These are phyloP conservation scores for Monoplex corrugatus DNA, from an alignment of 2,888 invertebrate genomes.

Conservation along the genomic window DNA sequence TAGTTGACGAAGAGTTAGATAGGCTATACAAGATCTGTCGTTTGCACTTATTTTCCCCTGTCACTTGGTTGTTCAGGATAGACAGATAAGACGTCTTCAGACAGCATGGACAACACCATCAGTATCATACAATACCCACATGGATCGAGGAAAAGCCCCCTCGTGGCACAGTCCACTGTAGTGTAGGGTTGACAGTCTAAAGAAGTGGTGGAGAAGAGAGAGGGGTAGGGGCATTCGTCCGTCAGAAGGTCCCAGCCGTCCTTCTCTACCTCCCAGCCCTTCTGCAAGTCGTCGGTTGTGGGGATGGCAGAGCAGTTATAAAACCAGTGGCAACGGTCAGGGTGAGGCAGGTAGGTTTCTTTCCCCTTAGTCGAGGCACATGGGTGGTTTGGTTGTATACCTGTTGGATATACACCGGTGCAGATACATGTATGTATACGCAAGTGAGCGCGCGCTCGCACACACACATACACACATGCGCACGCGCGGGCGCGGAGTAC, in stretches of 20 bases:
- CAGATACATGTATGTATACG: too few relatives aligned
- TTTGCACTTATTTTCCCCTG: too few relatives aligned
- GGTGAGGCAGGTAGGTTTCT: constrained; percentile 56
- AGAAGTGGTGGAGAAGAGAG: constrained; percentile 58
- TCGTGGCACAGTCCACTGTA: constrained; percentile 57
- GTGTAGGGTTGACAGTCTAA: constrained; percentile 58
- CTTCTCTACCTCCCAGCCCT: neutral
- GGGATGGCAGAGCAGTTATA: constrained; percentile 61
- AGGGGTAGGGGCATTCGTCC: constrained; percentile 63
- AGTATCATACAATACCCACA: constrained; percentile 62
- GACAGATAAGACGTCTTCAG: too few relatives aligned
- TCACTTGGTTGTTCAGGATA: too few relatives aligned
- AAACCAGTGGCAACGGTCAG: constrained; percentile 63
- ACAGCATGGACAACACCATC: too few relatives aligned
- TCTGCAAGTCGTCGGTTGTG: neutral
- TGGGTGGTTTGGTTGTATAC: constrained; percentile 50
- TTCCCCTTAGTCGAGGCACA: constrained; percentile 50
- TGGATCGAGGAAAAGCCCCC: constrained; percentile 62
- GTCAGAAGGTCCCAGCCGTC: constrained; percentile 55
- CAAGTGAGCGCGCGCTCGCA: too few relatives aligned
- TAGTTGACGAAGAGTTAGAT: too few relatives aligned
- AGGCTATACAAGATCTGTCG: too few relatives aligned
- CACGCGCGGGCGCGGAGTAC: too few relatives aligned
- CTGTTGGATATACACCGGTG: too few relatives aligned
- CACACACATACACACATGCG: too few relatives aligned